Evolutionary conservation across 2,113 vertebrate species (phyloP).

Genomic region (Anser brachyrhynchus): DNA sequence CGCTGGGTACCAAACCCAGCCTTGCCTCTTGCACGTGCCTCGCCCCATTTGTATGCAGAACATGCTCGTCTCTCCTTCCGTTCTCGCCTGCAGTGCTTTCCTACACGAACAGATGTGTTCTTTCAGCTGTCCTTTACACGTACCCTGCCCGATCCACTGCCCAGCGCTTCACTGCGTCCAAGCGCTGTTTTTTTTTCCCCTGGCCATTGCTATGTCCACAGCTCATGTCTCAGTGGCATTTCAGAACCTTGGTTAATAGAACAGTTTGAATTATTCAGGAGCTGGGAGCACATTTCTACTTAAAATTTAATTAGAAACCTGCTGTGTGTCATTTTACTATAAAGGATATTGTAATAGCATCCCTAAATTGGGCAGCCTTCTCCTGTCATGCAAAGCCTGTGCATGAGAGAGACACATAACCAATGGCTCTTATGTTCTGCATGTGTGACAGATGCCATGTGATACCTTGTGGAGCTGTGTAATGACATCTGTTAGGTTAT

Average conservation of each 20-base stretch:
- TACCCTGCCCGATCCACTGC: not conserved
- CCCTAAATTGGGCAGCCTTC: slow-evolving; percentile 20
- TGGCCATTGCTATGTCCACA: slow-evolving; percentile 8
- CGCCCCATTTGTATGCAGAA: slow-evolving; percentile 1
- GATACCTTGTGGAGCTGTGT: slow-evolving; percentile 10
- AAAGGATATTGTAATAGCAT: slow-evolving; percentile 63
- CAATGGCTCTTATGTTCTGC: not conserved
- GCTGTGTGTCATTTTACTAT: slow-evolving; percentile 67
- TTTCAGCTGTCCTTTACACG: slow-evolving; percentile 33
- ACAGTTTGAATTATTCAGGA: slow-evolving; percentile 70
- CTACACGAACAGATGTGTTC: slow-evolving; percentile 45
- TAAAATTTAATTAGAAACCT: slow-evolving; percentile 74
- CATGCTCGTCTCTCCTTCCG: slow-evolving; percentile 44
- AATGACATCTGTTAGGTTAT: slow-evolving; percentile 47
- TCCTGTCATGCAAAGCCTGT: not conserved
- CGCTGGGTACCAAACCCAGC: not conserved
- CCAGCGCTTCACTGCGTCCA: not conserved
- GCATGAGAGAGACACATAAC: not conserved
- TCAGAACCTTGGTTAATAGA: slow-evolving; percentile 63
- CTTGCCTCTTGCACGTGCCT: slow-evolving; percentile 48
- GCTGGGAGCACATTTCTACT: slow-evolving; percentile 57
- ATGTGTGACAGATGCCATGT: slow-evolving; percentile 31
- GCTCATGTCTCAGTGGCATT: not conserved
- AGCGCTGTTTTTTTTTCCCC: not conserved
- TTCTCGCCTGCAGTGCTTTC: slow-evolving; percentile 57